These are phyloP conservation scores for Ceratosolen solmsi DNA, from an alignment of 1,140 invertebrate genomes.

Conservation along the genomic window DNA sequence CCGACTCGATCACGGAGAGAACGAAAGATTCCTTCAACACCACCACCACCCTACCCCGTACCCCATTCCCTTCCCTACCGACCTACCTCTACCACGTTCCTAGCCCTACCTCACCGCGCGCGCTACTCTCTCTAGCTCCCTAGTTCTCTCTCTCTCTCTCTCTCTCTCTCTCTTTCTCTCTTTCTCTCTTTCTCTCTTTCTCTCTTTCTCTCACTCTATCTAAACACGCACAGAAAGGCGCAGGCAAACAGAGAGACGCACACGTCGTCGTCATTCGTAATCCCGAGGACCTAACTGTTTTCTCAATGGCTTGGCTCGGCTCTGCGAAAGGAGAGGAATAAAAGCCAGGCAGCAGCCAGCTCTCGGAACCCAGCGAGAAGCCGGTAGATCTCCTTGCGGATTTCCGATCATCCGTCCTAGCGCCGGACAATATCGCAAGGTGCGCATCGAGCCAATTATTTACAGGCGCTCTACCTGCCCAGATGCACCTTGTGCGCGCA, in stretches of 20 bases:
- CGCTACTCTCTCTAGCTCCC: too few relatives aligned
- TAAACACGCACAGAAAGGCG: too few relatives aligned
- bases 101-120: too few relatives aligned
- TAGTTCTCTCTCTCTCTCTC: not conserved
- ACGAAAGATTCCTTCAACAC: too few relatives aligned
- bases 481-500: not conserved
- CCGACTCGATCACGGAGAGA: not conserved
- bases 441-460: conserved; percentile 43
- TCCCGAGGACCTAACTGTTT: conserved; percentile 42
- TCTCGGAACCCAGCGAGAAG: conserved; percentile 29
- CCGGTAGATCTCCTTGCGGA: conserved; percentile 34
- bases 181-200: not conserved
- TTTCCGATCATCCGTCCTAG: conserved; percentile 42
- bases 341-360: not conserved
- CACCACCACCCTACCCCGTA: too few relatives aligned
- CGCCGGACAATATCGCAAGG: conserved; percentile 37
- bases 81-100: too few relatives aligned
- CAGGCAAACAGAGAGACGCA: too few relatives aligned
- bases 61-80: too few relatives aligned
- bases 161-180: conserved; percentile 22
- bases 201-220: not conserved
- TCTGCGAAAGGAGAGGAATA: not conserved
- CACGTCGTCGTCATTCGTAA: not conserved
- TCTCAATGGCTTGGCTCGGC: conserved; percentile 1
- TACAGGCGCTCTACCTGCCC: conserved; percentile 9